Conservation (phyloP, 2,113 vertebrate genomes). For the Gobiocypris rarus region DNA sequence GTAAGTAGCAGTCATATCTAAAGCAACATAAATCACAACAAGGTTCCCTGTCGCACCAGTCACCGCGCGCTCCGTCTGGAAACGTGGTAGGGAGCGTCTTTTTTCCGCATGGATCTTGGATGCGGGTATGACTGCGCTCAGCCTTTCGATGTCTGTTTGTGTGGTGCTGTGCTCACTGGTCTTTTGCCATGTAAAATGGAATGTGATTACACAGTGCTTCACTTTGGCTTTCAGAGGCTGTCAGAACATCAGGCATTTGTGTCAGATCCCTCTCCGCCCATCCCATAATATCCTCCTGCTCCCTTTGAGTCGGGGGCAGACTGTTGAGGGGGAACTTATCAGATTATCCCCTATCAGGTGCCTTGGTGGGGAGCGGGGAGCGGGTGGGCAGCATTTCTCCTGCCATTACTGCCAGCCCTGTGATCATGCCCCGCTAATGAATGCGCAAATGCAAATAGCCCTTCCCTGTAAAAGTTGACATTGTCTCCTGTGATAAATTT, state of each 20-base stretch:
- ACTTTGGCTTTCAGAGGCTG: constrained; percentile 48
- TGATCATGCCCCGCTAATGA: constrained; percentile 69
- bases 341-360: constrained; percentile 70
- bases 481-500: constrained; percentile 90
- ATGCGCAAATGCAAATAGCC: constrained; percentile 79
- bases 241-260: constrained; percentile 54
- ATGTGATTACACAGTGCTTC: constrained; percentile 59
- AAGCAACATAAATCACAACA: constrained; percentile 81
- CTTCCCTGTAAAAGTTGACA: constrained; percentile 84
- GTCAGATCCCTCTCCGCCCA: constrained; percentile 54
- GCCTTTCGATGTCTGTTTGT: constrained; percentile 55
- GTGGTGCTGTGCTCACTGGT: constrained; percentile 58
- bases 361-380: constrained; percentile 61
- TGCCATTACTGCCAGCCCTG: constrained; percentile 72
- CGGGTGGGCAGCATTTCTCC: constrained; percentile 65
- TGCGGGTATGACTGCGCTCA: constrained; percentile 35
- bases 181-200: constrained; percentile 57
- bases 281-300: constrained; percentile 53
- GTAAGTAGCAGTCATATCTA: constrained; percentile 81
- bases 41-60: constrained; percentile 78
- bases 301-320: constrained; percentile 59
- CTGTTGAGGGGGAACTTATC: constrained; percentile 75
- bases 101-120: constrained; percentile 2
- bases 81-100: constrained; percentile 24
- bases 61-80: constrained; percentile 63